Percentiles rank a stretch among this genome's conserved stretches.
These are phyloP conservation scores for Ladona fulva DNA, from an alignment of 1,140 invertebrate species.

Conservation along the genomic window DNA sequence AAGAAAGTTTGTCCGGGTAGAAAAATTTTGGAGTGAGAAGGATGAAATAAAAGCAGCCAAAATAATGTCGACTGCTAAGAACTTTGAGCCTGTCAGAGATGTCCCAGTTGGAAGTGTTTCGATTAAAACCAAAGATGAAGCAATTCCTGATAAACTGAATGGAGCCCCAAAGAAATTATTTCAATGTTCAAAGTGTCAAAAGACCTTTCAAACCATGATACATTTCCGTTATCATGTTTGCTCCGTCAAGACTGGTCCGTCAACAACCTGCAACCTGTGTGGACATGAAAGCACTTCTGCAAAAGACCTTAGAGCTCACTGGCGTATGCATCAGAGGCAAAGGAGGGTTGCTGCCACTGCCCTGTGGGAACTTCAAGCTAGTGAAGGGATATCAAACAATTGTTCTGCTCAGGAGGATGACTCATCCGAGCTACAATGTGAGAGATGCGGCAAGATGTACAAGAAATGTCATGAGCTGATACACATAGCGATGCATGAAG, in stretches of 20 bases:
- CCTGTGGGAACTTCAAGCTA: background rate
- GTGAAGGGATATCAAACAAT: background rate
- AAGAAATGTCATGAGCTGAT: conserved; percentile 28
- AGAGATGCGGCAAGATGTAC: background rate
- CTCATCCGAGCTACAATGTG: background rate
- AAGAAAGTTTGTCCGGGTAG: conserved; percentile 44
- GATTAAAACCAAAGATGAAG: background rate
- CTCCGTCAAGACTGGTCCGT: background rate
- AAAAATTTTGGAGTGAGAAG: conserved; percentile 38
- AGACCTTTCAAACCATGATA: background rate
- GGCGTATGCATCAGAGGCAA: background rate
- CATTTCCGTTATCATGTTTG: background rate
- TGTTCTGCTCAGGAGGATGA: background rate
- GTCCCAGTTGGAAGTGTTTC: background rate
- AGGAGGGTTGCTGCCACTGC: background rate
- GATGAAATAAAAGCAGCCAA: conserved; percentile 22
- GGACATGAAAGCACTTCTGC: background rate
- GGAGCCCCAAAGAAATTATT: background rate
- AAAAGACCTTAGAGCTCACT: background rate
- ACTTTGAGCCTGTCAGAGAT: background rate
- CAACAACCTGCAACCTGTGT: background rate
- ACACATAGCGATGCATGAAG: conserved; percentile 53
- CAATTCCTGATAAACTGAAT: background rate
- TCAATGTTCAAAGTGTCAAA: background rate
- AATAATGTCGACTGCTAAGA: background rate